Base-by-base conservation (phyloP, 2,113 vertebrate genomes). In the Rattus norvegicus region DNA sequence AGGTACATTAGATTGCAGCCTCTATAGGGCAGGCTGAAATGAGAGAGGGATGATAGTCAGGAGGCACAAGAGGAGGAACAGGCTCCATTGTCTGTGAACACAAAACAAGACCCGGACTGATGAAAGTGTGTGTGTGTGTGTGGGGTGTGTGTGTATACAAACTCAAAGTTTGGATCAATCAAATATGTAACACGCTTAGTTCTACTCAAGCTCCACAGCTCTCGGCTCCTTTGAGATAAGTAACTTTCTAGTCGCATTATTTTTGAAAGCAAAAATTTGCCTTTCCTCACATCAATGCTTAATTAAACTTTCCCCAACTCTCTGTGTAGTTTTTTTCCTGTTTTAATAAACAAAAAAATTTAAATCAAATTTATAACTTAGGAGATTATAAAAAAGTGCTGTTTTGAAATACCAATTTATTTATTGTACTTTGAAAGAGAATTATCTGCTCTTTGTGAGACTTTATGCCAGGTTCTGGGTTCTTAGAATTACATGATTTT, bases 121-220 rank as follows among this genome's bases (percentile, higher is more conserved):
- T 39, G 80, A 17, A 52, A 79, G 61, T 7, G 54, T n/a, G 80
- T 70, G 33, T 36, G 33, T 70, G 69, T 70, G 69, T 70, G 69
- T 70, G 69, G 33, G 67, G 30, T 69, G 67, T 30, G 30, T 47
- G 52, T 88, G 20, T 56, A 14, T 61, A 17, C 19, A 79, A 47
- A 94, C 49, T 94, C 61, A 87, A 81, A 83, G 1, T 92, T 49
- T 75, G 49, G 43, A 43, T 86, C 67, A 87, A 77, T 90, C 83
- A 76, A 63, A 65, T 20, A 70, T 59, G 39, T 33, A 49, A 92
- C 24, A 47, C 20, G n/a, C n/a, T 80, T 8, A 94, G 63, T 69
- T 95, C 56, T 89, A 56, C 47, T 73, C 28, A 81, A 70, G 33
- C 54, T 89, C 13, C 65, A 13, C 85, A 59, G 59, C 69, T 97